Percentiles rank a stretch among this genome's conserved stretches.
phyloP scores from a whole-genome alignment of 2,113 vertebrate species.

The Anoura caudifer region DNA sequence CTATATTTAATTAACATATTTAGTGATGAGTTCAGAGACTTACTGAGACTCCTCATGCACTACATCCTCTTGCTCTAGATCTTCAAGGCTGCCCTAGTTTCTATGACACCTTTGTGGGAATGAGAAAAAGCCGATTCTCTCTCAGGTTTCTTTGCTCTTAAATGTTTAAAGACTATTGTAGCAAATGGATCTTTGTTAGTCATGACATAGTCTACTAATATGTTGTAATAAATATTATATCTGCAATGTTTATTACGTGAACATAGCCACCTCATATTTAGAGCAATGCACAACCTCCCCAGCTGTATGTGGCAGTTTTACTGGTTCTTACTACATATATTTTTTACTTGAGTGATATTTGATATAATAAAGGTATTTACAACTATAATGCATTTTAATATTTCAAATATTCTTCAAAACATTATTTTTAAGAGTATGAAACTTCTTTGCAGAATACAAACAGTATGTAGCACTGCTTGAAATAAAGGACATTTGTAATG shows the following conservation, averaged over 20 bases:
- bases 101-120: too few relatives aligned
- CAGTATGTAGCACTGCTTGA: neutral
- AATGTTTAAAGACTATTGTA: neutral
- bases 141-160: neutral
- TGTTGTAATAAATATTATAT: neutral
- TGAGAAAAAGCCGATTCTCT: neutral
- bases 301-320: neutral
- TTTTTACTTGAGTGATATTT: neutral
- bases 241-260: neutral
- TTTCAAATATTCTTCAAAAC: neutral
- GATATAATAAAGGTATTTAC: neutral
- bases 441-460: neutral
- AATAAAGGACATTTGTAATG: neutral
- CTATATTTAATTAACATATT: neutral
- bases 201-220: neutral
- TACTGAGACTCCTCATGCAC: neutral
- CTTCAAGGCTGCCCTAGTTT: neutral
- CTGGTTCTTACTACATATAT: neutral
- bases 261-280: neutral
- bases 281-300: neutral
- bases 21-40: neutral
- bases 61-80: neutral
- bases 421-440: neutral
- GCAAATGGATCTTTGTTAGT: neutral
- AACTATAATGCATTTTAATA: neutral